These are phyloP conservation scores for Torymus tubicola DNA, from an alignment of 2,888 invertebrate genomes.

Conservation along the genomic window DNA sequence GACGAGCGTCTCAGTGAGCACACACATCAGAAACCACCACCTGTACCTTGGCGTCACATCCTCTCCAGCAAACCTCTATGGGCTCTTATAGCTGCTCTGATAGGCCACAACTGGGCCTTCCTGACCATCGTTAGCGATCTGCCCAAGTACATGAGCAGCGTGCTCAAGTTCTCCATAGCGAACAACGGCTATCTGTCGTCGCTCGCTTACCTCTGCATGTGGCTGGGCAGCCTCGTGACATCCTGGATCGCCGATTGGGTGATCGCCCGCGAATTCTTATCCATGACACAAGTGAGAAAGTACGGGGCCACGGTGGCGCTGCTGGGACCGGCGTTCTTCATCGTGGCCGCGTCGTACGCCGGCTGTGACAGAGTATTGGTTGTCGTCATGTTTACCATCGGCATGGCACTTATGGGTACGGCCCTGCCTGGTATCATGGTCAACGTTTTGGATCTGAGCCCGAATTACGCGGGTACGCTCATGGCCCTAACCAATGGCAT, in stretches of 20 bases:
- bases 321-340: constrained; percentile 76
- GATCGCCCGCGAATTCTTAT: constrained; percentile 70
- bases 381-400: constrained; percentile 75
- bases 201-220: constrained; percentile 77
- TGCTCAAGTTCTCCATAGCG: constrained; percentile 75
- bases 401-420: constrained; percentile 77
- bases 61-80: constrained; percentile 82
- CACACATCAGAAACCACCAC: constrained; percentile 70
- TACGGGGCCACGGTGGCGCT: constrained; percentile 77
- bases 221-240: constrained; percentile 73
- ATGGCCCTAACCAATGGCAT: constrained; percentile 80
- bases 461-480: constrained; percentile 77
- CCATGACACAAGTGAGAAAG: constrained; percentile 76
- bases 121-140: constrained; percentile 74
- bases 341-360: constrained; percentile 77
- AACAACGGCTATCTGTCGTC: constrained; percentile 76
- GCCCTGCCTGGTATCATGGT: constrained; percentile 78
- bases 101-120: constrained; percentile 75
- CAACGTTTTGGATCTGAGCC: constrained; percentile 77
- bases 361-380: constrained; percentile 75
- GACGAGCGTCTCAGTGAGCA: constrained; percentile 71
- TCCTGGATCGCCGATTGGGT: constrained; percentile 76
- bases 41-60: constrained; percentile 72
- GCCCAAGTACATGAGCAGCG: constrained; percentile 76
- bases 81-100: constrained; percentile 83